Base-by-base conservation (phyloP, 53 echinoderm and acorn worm genomes). In the Holothuria leucospilota region DNA sequence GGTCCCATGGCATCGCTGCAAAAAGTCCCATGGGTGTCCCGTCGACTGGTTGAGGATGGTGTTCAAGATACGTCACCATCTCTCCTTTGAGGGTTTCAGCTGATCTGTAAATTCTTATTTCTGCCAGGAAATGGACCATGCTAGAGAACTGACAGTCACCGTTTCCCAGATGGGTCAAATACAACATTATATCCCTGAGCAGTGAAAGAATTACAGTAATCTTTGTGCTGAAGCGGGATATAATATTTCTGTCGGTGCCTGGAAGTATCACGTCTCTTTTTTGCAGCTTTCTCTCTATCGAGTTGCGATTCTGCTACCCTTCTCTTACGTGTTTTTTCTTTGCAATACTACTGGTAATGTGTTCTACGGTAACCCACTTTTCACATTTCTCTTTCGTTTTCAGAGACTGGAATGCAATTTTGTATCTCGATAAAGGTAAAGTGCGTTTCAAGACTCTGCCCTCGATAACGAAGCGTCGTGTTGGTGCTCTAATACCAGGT, bases 371-470 rank as follows among this genome's bases (percentile, higher is more conserved):
- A 20, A 62, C 2, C 62, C 4, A 2, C 62, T 62, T 62, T 62
- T 62, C 62, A 62, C 62, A 62, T 62, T 62, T 62, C 62, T 62
- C 62, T 62, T 62, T n/a, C 62, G 4, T 62, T 62, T 62, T 62
- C 62, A n/a, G 62, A 62, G 62, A 62, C 62, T 2, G 62, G n/a
- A n/a, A 62, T 62, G n/a, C 4, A 20, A 20, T n/a, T 62, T 62
- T 62, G 62, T 62, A 62, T 4, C n/a, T 62, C 1, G n/a, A 62
- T 20, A 18, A 62, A 20, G 1, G 4, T 20, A 62, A 4, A 2
- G 2, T 1, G 1, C 4, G n/a, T 20, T 62, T 34, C 34, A 34
- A 34, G 34, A 34, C 34, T 3, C 34, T 34, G 34, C 34, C 34
- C 34, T 34, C 2, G 34, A 34, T 34, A 34, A 34, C 34, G n/a